Conservation (phyloP, 92 coral and sea anemone species). For the Parazoanthus swiftii region DNA sequence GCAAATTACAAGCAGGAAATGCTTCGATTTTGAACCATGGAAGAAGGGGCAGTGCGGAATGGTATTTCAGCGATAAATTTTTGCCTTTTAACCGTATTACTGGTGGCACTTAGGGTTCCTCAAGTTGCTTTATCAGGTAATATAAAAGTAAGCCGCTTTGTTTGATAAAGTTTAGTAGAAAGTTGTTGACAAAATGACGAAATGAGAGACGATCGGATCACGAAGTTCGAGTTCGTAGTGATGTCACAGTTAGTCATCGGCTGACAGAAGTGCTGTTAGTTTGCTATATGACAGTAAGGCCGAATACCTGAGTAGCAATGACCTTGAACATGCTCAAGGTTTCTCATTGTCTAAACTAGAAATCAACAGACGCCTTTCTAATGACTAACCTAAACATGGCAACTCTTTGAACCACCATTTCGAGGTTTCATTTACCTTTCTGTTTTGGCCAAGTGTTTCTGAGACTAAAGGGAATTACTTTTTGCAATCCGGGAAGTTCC, state of each 20-base stretch:
- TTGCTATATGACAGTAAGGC: not conserved
- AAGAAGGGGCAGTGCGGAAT: not conserved
- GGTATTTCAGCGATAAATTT: conserved; percentile 22
- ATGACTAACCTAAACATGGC: not conserved
- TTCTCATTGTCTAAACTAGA: not conserved
- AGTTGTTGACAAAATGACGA: conserved; percentile 11
- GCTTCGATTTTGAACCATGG: conserved; percentile 13
- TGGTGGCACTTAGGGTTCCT: conserved; percentile 1
- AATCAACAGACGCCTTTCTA: not conserved
- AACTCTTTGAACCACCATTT: not conserved
- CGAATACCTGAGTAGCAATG: not conserved
- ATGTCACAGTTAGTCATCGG: conserved; percentile 13
- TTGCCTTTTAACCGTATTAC: conserved; percentile 1
- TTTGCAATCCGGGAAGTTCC: not conserved
- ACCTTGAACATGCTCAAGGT: not conserved
- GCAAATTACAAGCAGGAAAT: conserved; percentile 4
- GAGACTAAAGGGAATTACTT: not conserved
- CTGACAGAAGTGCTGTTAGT: not conserved
- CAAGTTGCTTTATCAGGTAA: conserved; percentile 14
- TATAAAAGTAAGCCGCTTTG: not conserved
- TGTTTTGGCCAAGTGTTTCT: not conserved
- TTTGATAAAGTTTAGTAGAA: not conserved
- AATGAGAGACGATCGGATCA: conserved; percentile 7
- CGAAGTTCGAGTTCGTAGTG: not conserved
- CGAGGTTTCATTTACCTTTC: not conserved